phyloP scores from a whole-genome alignment of 2,888 invertebrate species.

The Lasioglossum pauxillum region DNA sequence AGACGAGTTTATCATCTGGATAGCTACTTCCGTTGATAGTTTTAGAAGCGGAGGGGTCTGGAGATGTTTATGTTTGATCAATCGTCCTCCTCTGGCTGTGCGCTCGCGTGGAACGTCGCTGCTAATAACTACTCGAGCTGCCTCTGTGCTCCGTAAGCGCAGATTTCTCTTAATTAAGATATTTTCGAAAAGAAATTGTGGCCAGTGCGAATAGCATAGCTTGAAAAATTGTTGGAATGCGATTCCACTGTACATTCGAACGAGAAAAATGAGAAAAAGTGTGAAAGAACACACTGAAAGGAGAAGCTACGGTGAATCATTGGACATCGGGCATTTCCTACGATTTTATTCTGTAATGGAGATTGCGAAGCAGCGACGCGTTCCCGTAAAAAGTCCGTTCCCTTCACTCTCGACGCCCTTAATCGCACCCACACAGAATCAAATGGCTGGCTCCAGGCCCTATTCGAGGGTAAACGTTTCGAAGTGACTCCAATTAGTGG shows the following conservation, averaged over 20 bases:
- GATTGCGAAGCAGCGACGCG: neutral
- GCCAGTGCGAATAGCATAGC: neutral
- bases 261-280: neutral
- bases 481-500: constrained; percentile 54
- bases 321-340: neutral
- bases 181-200: neutral
- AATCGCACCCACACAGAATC: constrained; percentile 7
- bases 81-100: neutral
- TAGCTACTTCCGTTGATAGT: neutral
- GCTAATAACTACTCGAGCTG: constrained; percentile 5
- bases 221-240: neutral
- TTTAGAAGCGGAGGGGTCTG: neutral
- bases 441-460: constrained; percentile 5
- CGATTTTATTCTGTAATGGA: neutral
- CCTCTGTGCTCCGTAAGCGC: neutral
- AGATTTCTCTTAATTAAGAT: neutral
- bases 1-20: neutral
- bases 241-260: neutral
- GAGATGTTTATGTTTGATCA: constrained; percentile 3
- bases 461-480: constrained; percentile 43
- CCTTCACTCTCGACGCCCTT: neutral
- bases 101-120: neutral
- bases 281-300: neutral
- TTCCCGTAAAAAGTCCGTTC: neutral
- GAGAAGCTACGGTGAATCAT: neutral